Percentiles rank a stretch among this genome's conserved stretches.
These are phyloP conservation scores for Cryptocephalus primarius DNA, from an alignment of 2,888 invertebrate species.

Conservation along the genomic window DNA sequence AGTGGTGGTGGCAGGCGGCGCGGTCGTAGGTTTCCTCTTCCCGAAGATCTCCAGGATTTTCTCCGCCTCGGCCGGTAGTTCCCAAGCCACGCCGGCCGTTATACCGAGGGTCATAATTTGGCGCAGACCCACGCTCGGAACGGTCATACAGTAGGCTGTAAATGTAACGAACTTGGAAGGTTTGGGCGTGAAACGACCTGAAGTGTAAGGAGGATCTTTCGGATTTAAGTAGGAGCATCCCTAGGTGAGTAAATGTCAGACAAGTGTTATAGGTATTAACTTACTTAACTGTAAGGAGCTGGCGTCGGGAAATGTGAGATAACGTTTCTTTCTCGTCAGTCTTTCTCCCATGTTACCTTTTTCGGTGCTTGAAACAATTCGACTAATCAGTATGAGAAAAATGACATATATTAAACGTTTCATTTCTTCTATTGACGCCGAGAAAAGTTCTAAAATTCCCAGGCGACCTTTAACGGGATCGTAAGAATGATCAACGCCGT, in stretches of 20 bases:
- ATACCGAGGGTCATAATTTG: conserved; percentile 56
- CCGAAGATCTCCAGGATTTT: conserved; percentile 11
- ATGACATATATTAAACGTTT: not conserved
- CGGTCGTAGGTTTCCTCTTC: conserved; percentile 8
- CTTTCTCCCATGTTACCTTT: conserved; percentile 15
- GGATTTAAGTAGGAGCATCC: too few relatives aligned
- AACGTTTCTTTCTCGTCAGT: conserved; percentile 20
- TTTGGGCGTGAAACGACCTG: not conserved
- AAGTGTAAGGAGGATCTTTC: too few relatives aligned
- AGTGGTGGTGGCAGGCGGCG: conserved; percentile 6
- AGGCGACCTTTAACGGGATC: too few relatives aligned
- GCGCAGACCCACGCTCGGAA: conserved; percentile 41
- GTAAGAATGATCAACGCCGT: too few relatives aligned
- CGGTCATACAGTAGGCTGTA: conserved; percentile 53
- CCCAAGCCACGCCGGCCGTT: conserved; percentile 68
- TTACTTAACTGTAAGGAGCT: conserved; percentile 36
- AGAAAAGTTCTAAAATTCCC: too few relatives aligned
- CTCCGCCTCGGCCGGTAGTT: conserved; percentile 44
- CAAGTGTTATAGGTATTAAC: conserved; percentile 8
- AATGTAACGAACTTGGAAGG: not conserved
- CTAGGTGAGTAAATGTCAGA: too few relatives aligned
- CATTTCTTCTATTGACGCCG: not conserved
- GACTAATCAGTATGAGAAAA: not conserved
- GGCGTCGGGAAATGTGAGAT: conserved; percentile 21
- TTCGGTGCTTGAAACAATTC: too few relatives aligned